Evolutionary conservation across 2,888 invertebrate genomes (phyloP), one percentile per base, ranked within the genome.

Genomic region (Deilephila elpenor): DNA sequence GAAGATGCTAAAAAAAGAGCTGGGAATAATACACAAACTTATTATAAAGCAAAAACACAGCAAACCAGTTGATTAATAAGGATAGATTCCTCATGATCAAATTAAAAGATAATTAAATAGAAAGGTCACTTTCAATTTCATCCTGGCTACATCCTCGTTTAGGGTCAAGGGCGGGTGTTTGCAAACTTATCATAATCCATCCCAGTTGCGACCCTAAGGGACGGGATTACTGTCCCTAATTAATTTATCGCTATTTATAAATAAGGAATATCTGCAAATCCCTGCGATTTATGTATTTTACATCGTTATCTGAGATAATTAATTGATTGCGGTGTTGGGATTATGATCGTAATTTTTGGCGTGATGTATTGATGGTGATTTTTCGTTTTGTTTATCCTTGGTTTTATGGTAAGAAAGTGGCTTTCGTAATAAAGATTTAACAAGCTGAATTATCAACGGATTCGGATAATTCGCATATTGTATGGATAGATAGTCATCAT

Each of bases 201-300:
- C 59, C 59, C 1, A 5, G 25, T 14, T 44, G 11, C 64, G 72
- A 34, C 73, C 74, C 75, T 44, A 11, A 44, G 44, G 44, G 32
- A 53, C 62, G 56, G 71, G 62, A 62, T 71, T 71, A 73, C 20
- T 56, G 14, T 32, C n/a, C 51, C 71, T 72, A 74, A 74, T 72
- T 74, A 72, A 74, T 74, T 72, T 72, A 74, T 74, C 25, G 37
- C 70, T 73, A 70, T 71, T 73, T 62, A 62, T 56, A 73, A 71
- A 74, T 61, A 71, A 56, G 34, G 25, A 14, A 59, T 74, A 61
- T 62, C 44, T 59, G 59, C 25, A 44, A 67, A 51, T 51, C 67
- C 51, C 64, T 0, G 11, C 44, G 67, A 51, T 29, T 67, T 67
- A 51, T 51, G 25, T 14, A 67, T 67, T 51, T 67, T 51, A 51